Evolutionary conservation across 2,113 vertebrate species (phyloP), one percentile per base, ranked within the genome.

Genomic region (Pelodiscus sinensis): DNA sequence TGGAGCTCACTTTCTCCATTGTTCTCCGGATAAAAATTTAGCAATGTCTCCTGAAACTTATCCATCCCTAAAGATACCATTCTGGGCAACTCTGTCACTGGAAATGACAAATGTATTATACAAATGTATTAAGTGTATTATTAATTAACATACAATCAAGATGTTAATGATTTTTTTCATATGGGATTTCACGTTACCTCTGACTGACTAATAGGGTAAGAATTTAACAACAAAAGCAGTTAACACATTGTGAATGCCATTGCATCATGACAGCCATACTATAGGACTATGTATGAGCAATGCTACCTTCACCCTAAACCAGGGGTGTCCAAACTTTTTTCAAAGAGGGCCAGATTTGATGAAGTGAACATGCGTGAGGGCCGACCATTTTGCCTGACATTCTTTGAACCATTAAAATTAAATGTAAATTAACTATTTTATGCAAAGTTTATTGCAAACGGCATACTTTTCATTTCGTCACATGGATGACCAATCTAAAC

Each of bases 1-100:
- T 35, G 9, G 27, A 86, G 44, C 82, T 75, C 22, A 21, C 38
- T 92, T 73, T 73, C 12, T 57, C 86, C 44, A n/a, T 60, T 81
- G 27, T 96, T 78, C 84, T 51, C 6, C 51, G 75, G 81, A 38
- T 51, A 24, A 86, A 95, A 94, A 86, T 90, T 90, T 65, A 65
- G 18, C 18, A 82, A 78, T 84, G 22, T 77, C 73, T 77, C 38
- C 38, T 77, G 88, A 92, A 94, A 71, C 79, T 38, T 3, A 12
- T 9, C 90, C 0, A 0, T 88, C 89, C 31, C 38, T 57, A 71
- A 71, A 84, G 7, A 56, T 90, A 21, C 1, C 11, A 0, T 50
- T 81, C 35, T 85, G 85, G 81, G 57, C 9, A 7, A 2, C 79
- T 55, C 44, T 29, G 14, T 92, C 94, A 81, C 31, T 94, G 84